Evolutionary conservation across 2,113 vertebrate genomes (phyloP), one percentile per base, ranked within the genome.

Genomic region (Cygnus atratus): DNA sequence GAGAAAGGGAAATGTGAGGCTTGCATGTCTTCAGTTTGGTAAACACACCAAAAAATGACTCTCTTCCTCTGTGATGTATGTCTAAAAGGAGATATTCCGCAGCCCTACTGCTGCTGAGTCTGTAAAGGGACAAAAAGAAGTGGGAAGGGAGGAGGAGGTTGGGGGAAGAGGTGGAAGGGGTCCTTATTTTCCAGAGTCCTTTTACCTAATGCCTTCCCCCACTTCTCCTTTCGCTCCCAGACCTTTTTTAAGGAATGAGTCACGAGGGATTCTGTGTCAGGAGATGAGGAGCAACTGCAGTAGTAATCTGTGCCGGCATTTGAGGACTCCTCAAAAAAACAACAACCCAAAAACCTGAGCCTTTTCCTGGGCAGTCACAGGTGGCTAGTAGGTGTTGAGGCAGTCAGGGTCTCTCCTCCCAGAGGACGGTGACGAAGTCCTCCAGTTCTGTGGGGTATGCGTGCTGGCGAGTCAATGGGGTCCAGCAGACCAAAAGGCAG

Each of bases 151-250:
- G 50, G 57, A 31, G 26, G 65, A 86, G 43, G 21, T 73, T 52
- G 39, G 54, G 37, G 72, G 37, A 78, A 41, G 68, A 75, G 28
- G 57, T 84, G 33, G 21, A 77, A 81, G 59, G 37, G 46, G 33
- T 87, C 58, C 54, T 72, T 87, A 5, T 82, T 95, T 84, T 31
- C 46, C 74, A 67, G 21, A 80, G 44, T 55, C 31, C 39, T 92
- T 81, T 92, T 94, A 76, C 66, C 33, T 75, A 35, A 1, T 2
- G 3, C 50, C 29, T 72, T 94, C 61, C 88, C 66, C 48, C 21
- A 5, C 31, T 66, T 95, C 13, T 8, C 39, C 26, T 94, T 88
- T 24, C 41, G 31, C 37, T 43, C 31, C 76, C 72, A 44, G 7
- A 44, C 15, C 3, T 72, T 22, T 62, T 54, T 54, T 35, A 41